These are phyloP conservation scores for Pluvialis apricaria DNA, from an alignment of 2,113 vertebrate genomes.

Conservation along the genomic window DNA sequence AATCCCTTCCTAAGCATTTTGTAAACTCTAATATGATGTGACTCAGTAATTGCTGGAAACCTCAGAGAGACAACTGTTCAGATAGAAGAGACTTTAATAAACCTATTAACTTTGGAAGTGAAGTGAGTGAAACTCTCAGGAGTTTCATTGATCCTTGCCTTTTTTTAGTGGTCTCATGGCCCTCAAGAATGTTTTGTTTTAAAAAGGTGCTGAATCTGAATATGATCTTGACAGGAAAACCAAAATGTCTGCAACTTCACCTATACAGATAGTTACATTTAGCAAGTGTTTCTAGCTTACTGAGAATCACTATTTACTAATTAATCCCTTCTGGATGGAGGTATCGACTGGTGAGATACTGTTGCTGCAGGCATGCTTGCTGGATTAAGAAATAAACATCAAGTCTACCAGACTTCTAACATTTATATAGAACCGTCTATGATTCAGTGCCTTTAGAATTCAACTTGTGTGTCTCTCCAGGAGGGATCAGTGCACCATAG, in stretches of 20 bases:
- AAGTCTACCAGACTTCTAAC: neutral
- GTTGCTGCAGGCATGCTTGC: neutral
- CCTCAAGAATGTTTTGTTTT: neutral
- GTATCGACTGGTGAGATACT: neutral
- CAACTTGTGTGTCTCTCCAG: neutral
- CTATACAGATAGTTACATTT: neutral
- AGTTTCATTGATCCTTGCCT: slow-evolving; percentile 17
- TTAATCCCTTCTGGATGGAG: neutral
- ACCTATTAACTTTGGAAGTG: neutral
- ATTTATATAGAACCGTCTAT: neutral
- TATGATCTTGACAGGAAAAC: neutral
- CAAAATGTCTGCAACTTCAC: neutral
- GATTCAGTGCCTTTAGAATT: neutral
- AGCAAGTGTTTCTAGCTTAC: neutral
- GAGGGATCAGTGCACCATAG: rapidly evolving
- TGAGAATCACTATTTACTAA: neutral
- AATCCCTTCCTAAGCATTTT: slow-evolving; percentile 30
- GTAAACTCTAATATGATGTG: neutral
- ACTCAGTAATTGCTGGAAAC: neutral
- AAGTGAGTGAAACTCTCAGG: neutral
- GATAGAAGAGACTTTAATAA: slow-evolving; percentile 24
- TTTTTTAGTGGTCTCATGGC: neutral
- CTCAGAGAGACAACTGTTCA: neutral
- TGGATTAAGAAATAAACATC: neutral
- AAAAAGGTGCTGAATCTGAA: neutral